Evolutionary conservation across 2,113 vertebrate genomes (phyloP), one percentile per base, ranked within the genome.

Genomic region (Danio rerio): DNA sequence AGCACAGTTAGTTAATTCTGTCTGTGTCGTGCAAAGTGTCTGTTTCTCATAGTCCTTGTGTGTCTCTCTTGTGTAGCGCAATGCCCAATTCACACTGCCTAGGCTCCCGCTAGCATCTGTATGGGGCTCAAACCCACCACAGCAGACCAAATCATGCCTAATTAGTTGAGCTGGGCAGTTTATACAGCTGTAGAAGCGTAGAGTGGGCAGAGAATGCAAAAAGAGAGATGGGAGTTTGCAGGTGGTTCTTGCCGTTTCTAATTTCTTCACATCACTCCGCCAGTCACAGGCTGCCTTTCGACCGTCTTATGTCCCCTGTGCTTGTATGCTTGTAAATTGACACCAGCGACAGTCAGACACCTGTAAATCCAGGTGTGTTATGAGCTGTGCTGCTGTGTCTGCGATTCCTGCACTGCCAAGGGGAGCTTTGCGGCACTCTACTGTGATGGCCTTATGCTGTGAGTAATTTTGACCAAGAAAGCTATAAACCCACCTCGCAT

Each of bases 221-320:
- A 81, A 81, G 83, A 86, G 86, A 87, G 80, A 78, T 83, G 78
- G 62, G 81, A 79, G 85, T 87, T 85, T 88, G 83, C 86, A 90
- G 89, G 85, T 89, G 89, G 81, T 87, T 86, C 86, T 77, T 66
- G 73, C 73, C 81, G 79, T 85, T 77, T 85, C 66, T 89, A 89
- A 92, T 86, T 87, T 86, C 88, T 88, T 90, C 92, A 88, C 88
- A 86, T 86, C 84, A 76, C 71, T 82, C 73, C 69, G 79, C 68
- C 81, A 80, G 83, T 86, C 85, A 82, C 56, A 83, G 83, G 76
- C 66, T 63, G 86, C 55, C 62, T 75, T 77, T 77, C 73, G 86
- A 65, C 70, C 71, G 52, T 80, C 20, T 18, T 81, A 80, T 58
- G 74, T 81, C 81, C 84, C 78, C 31, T 47, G 40, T 55, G 53